These are phyloP conservation scores for Catostylus mosaicus DNA, from an alignment of 30 jellyfish, hydroid and myxozoan genomes.

Conservation along the genomic window DNA sequence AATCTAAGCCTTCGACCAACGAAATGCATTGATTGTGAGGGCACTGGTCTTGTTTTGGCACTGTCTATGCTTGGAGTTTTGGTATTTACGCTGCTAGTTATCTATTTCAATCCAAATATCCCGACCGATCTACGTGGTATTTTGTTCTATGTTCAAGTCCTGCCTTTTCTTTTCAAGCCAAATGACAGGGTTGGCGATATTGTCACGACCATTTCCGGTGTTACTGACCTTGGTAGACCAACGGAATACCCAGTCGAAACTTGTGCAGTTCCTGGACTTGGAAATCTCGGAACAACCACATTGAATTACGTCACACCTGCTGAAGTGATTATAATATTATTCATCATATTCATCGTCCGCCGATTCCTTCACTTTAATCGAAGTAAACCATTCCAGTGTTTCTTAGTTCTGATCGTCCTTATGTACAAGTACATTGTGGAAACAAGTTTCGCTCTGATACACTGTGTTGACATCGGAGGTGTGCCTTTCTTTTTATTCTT, in stretches of 20 bases:
- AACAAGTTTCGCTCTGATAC: constrained; percentile 59
- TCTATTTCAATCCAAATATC: constrained; percentile 58
- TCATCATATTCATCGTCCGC: constrained; percentile 22
- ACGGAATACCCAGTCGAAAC: constrained; percentile 51
- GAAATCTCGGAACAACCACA: constrained; percentile 48
- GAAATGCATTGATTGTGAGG: constrained; percentile 49
- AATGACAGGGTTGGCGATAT: constrained; percentile 63
- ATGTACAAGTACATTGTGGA: constrained; percentile 72
- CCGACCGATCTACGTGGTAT: constrained; percentile 64
- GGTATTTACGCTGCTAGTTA: constrained; percentile 27
- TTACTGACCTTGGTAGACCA: constrained; percentile 69
- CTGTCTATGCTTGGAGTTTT: constrained; percentile 26
- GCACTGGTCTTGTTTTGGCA: constrained; percentile 41
- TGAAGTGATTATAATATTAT: constrained; percentile 24
- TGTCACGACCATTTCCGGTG: constrained; percentile 18
- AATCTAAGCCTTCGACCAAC: constrained; percentile 51
- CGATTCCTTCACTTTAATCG: constrained; percentile 15
- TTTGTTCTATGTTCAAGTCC: constrained; percentile 62
- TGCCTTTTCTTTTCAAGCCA: constrained; percentile 68
- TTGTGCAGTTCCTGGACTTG: constrained; percentile 56
- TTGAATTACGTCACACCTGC: constrained; percentile 70
- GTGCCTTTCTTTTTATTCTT: not conserved
- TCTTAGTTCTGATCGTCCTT: constrained; percentile 41
- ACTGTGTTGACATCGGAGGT: constrained; percentile 74
- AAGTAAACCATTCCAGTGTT: constrained; percentile 56